phyloP scores from a whole-genome alignment of 2,888 invertebrate genomes.

The Pachydiplax longipennis region DNA sequence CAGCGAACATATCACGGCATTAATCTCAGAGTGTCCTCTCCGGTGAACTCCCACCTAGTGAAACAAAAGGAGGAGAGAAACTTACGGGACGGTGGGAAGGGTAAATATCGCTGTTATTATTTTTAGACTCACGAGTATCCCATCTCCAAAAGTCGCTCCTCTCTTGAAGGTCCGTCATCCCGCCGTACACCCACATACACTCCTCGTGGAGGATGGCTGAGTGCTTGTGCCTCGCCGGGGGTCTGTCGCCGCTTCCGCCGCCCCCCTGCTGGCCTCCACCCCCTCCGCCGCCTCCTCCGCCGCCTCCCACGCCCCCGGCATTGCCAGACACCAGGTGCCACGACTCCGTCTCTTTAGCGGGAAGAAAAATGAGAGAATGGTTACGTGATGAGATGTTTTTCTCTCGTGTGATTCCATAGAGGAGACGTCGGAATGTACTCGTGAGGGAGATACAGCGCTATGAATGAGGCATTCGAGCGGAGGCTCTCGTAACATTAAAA shows the following conservation, averaged over 20 bases:
- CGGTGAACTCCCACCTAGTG: neutral
- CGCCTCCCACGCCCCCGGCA: slow-evolving; percentile 59
- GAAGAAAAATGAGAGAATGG: neutral
- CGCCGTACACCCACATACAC: slow-evolving; percentile 87
- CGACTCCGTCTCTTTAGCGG: slow-evolving; percentile 74
- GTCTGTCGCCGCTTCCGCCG: slow-evolving; percentile 56
- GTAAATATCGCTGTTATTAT: neutral
- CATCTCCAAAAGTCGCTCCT: slow-evolving; percentile 81
- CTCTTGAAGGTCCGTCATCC: slow-evolving; percentile 84
- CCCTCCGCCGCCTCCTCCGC: slow-evolving; percentile 49
- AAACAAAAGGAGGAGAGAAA: neutral
- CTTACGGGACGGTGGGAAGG: neutral
- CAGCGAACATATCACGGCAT: neutral
- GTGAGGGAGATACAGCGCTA: too few relatives aligned
- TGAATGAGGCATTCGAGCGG: too few relatives aligned
- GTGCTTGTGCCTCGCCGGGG: slow-evolving; percentile 83
- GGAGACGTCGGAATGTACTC: neutral
- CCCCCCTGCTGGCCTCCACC: slow-evolving; percentile 34
- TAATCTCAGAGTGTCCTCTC: neutral
- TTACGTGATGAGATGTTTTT: neutral
- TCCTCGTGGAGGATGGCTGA: slow-evolving; percentile 80
- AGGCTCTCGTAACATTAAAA: too few relatives aligned
- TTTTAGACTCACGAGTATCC: slow-evolving; percentile 69
- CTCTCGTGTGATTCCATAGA: neutral
- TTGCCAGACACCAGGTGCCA: slow-evolving; percentile 71